Base-by-base conservation (phyloP, 2,113 vertebrate genomes). In the Tyto alba region DNA sequence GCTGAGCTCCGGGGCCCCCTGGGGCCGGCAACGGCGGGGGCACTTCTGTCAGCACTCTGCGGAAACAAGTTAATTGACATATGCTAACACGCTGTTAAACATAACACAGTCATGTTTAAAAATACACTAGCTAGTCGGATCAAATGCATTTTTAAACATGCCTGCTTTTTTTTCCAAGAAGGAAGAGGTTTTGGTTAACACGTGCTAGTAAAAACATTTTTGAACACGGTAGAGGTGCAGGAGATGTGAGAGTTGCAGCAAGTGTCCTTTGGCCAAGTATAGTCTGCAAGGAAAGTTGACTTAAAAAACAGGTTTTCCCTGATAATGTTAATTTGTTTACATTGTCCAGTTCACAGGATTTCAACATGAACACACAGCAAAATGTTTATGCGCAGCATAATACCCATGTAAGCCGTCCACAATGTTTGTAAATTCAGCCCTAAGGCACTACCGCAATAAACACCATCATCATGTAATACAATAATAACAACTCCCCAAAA, bases 401-500 rank as follows among this genome's bases (percentile, higher is more conserved):
- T 68, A 89, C 71, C 91, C 89, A 7, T 85, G 94, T 95, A 95
- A 94, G 92, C 91, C 74, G 2, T 69, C 89, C 55, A 10, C 74
- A 62, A 23, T 15, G 3, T 95, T 93, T 96, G 95, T 76, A 96
- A 96, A 93, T 95, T 93, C 38, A 5, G 95, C 95, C 95, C 90
- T 91, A 50, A 95, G 95, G 96, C 95, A 83, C 62, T 76, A 83
- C 78, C 4, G 55, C 95, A 91, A 88, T 91, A 94, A 96, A 95
- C 92, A 94, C 90, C 82, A 69, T 71, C 84, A 62, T 85, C 92
- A 18, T 83, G 88, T 96, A 97, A 94, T 85, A 91, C 7, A 26
- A 88, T 95, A 96, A 96, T 93, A 95, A 93, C 85, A 92, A 67
- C 89, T 95, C 87, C 94, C 81, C 89, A 85, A 95, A 96, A 96